Evolutionary conservation across 2,888 invertebrate genomes (phyloP), one percentile per base, ranked within the genome.

Genomic region (Choristoneura rosaceana): DNA sequence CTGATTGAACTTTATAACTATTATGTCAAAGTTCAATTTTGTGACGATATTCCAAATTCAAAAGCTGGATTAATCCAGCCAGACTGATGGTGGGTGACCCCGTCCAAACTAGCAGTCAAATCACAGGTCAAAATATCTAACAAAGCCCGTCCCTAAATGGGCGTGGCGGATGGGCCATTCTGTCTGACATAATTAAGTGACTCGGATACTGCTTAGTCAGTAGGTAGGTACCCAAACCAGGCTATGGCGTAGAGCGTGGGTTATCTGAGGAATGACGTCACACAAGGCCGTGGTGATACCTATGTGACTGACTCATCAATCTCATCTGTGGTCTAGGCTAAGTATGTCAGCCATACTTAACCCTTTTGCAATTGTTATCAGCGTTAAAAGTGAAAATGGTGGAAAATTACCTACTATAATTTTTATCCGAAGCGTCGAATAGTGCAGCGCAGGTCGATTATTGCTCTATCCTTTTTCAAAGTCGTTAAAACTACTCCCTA

Each of bases 141-240:
- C 67, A 62, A 67, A 47, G 55, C 62, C 71, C 43, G 43, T 66
- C 15, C 43, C 62, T 7, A 17, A 9, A 47, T 43, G 55, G 71
- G 66, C 52, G 71, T 61, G 66, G 61, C 66, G 17, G 67, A 41
- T 67, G n/a, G n/a, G 14, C 65, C 65, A 59, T 52, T 62, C 62
- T 34, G 34, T 50, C 71, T 52, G 45, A 62, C 58, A 17, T 58
- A 71, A 71, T 71, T 71, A 62, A 45, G 67, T 64, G 61, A 38
- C 68, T 47, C 38, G 38, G 17, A 34, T 63, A 63, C 47, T 64
- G 70, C 17, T 64, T 70, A 59, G 64, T 64, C 64, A 64, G 70
- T 41, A 34, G 25, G 25, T 25, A 25, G 25, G 25, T 25, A 25
- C 33, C 50, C 64, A 55, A 58, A 38, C 4, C 66, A 66, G 17